These are phyloP conservation scores for Microhierax caerulescens DNA, from an alignment of 2,797 vertebrate species.

Conservation along the genomic window DNA sequence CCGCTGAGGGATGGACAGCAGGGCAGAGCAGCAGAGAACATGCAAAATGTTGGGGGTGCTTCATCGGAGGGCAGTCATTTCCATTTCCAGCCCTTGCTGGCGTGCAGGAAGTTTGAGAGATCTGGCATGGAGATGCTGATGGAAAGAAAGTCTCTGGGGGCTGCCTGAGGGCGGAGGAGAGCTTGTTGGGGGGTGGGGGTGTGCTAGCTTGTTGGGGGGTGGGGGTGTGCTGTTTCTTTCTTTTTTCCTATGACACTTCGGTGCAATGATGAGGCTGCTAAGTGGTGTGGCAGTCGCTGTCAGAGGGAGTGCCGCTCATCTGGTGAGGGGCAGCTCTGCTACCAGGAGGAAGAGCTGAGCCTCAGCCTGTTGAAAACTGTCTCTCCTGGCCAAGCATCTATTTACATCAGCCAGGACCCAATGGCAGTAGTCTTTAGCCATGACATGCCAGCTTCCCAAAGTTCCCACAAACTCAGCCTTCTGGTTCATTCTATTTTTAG, in stretches of 20 bases:
- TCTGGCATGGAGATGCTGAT: not conserved
- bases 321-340: rapidly evolving
- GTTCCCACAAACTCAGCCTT: not conserved
- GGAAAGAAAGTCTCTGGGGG: not conserved
- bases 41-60: not conserved
- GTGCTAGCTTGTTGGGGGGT: too few species aligned
- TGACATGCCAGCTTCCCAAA: not conserved
- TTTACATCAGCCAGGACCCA: not conserved
- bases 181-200: not conserved
- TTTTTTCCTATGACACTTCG: not conserved
- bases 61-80: not conserved
- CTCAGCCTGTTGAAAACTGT: not conserved
- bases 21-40: rapidly evolving
- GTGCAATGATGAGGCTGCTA: not conserved
- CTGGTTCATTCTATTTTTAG: not conserved
- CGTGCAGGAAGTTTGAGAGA: not conserved
- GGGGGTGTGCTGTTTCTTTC: not conserved
- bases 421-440: not conserved
- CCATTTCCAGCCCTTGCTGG: not conserved
- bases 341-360: not conserved
- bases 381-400: not conserved
- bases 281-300: not conserved
- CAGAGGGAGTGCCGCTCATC: rapidly evolving
- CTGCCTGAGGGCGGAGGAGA: not conserved
- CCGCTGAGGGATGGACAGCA: rapidly evolving